Base-by-base conservation (phyloP, 2,888 invertebrate species). In the Drosophila gaucha region DNA sequence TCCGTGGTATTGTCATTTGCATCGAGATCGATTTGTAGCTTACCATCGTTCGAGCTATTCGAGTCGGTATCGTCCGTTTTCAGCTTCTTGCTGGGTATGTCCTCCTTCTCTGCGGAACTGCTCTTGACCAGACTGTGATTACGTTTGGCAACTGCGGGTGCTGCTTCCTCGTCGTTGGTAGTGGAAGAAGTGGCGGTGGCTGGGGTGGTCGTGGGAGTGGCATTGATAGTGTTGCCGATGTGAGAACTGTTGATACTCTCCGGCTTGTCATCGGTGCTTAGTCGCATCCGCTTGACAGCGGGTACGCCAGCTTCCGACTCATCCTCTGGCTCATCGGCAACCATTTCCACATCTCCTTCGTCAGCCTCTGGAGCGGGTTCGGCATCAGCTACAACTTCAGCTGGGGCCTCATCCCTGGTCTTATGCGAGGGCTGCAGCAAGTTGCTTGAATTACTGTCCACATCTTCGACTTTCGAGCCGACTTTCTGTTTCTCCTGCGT, bases 401-500 rank as follows among this genome's bases (percentile, higher is more conserved):
- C 46, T 33, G 55, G 60, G 30, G 68, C 51, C 4, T 50, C 56
- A 8, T 66, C 80, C 8, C 75, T 52, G 4, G 38, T 47, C 38
- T 75, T 71, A 5, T 74, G 74, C 4, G 89, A 68, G 33, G 88
- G 89, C 33, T 89, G 87, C 44, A 91, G 57, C 3, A 91, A 72
- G 69, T 88, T 90, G 47, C 90, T 91, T 22, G 88, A 86, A 36
- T 86, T 87, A 47, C 90, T 91, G 46, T 89, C 83, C 0, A 69
- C 60, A 55, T 90, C 88, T 0, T 88, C 89, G 0, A 43, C 44
- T n/a, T n/a, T n/a, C 3, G 65, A 39, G 2, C n/a, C 35, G 10
- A 36, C 12, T 24, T 70, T 82, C 0, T 14, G 6, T 41, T 76
- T 75, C 1, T 63, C 70, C 16, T 22, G 50, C 1, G 55, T 6